A percentile compares a stretch with the other conserved stretches of the same genome.
Evolutionary conservation across 2,797 vertebrate species (phyloP).

Genomic region (Cynodonichthys magdalenae): DNA sequence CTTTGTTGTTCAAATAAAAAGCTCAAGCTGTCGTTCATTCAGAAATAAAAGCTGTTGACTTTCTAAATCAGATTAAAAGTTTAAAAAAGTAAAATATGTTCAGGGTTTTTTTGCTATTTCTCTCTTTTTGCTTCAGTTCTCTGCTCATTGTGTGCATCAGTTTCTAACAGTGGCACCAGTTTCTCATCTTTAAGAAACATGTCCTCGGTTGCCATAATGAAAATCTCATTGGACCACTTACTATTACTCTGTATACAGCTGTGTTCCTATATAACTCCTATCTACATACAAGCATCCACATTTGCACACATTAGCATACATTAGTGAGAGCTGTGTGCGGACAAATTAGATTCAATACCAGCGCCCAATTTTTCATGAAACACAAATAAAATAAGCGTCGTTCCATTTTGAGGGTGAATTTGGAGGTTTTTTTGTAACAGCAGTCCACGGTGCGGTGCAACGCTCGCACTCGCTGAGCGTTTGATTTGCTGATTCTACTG

Average conservation of each 20-base stretch:
- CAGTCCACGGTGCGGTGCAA: neutral
- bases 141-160: neutral
- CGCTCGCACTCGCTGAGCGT: neutral
- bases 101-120: too few relatives aligned
- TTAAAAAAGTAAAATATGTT: too few relatives aligned
- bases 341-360: slow-evolving; percentile 11
- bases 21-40: slow-evolving; percentile 6
- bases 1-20: slow-evolving; percentile 29
- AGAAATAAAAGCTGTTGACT: neutral
- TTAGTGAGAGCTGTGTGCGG: slow-evolving; percentile 19
- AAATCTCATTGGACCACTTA: neutral
- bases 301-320: slow-evolving; percentile 36
- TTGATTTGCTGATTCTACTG: slow-evolving; percentile 10
- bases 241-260: slow-evolving; percentile 5
- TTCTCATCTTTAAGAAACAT: neutral
- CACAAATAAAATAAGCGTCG: slow-evolving; percentile 20
- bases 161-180: neutral
- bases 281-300: slow-evolving; percentile 20
- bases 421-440: neutral
- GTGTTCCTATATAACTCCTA: slow-evolving; percentile 2
- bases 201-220: neutral
- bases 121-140: neutral
- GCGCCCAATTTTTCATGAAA: slow-evolving; percentile 23
- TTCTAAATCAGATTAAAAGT: too few relatives aligned
- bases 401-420: neutral